Conservation (phyloP, 2,888 invertebrate species). For the Lasioglossum oenotherae region DNA sequence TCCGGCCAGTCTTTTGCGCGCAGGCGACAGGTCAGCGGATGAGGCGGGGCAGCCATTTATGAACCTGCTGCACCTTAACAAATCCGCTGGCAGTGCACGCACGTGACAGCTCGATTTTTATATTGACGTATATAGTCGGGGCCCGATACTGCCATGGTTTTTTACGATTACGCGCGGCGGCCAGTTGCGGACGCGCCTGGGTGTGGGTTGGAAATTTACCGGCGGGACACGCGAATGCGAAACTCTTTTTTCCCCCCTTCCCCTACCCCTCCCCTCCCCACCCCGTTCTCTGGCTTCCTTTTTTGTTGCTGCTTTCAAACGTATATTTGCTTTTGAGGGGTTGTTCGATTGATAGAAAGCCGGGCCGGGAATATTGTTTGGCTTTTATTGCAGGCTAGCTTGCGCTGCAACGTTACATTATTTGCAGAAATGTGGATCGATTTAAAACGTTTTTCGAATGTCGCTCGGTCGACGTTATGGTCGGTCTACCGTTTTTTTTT, state of each 20-base stretch:
- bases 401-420: conserved; percentile 4
- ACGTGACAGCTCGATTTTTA: conserved; percentile 68
- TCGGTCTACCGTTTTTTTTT: neutral
- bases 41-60: conserved; percentile 83
- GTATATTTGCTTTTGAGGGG: conserved; percentile 55
- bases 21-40: conserved; percentile 81
- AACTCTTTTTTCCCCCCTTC: conserved; percentile 1
- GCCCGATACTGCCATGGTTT: conserved; percentile 51
- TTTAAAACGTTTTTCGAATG: conserved; percentile 17
- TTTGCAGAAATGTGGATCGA: conserved; percentile 26
- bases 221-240: conserved; percentile 13
- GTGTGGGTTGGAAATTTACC: conserved; percentile 55
- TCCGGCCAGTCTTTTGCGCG: conserved; percentile 76
- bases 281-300: neutral
- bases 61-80: conserved; percentile 80
- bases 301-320: conserved; percentile 27
- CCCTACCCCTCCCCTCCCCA: neutral
- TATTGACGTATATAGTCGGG: conserved; percentile 50
- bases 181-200: conserved; percentile 48
- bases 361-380: conserved; percentile 53
- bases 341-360: conserved; percentile 50
- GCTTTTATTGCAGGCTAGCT: conserved; percentile 44
- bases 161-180: conserved; percentile 59
- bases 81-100: conserved; percentile 62
- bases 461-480: neutral